Evolutionary conservation across 53 echinoderm and acorn worm species (phyloP), one percentile per base, ranked within the genome.

Genomic region (Temnopleurus reevesii): DNA sequence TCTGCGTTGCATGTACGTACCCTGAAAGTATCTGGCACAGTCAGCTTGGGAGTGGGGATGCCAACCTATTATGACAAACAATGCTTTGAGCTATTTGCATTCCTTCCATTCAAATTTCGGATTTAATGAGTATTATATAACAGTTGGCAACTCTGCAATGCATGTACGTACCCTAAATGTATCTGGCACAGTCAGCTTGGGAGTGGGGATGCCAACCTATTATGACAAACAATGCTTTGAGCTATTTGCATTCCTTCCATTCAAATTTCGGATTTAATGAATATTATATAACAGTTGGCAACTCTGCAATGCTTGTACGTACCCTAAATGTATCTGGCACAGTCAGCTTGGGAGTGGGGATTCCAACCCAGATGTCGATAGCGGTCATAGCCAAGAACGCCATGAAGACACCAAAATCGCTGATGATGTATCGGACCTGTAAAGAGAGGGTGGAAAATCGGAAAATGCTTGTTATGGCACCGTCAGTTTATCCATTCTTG

Each of bases 351-450:
- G 97, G 97, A 18, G 97, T 96, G 10, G 93, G 93, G 45, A 96
- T 92, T 26, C 92, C 97, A 5, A 96, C 66, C n/a, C 91, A 80
- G 83, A 92, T 89, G 81, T 96, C 97, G 28, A 96, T 81, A 19
- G 86, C 54, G n/a, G 97, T 95, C 97, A 96, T 96, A 29, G 83
- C 55, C 59, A 96, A 91, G 89, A 96, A 96, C 6, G 97, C 95
- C 49, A 93, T 90, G 82, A 96, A 96, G 6, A 96, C 97, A 35
- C 97, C 95, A 33, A 96, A 96, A 41, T 96, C 93, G 90, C 95
- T 95, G 77, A 96, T 93, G 53, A 95, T 77, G 84, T 92, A 96
- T 1, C 97, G 97, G 35, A 93, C 86, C 97, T 96, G 91, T 80
- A 8, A 34, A 8, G 36, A 83, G 5, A 49, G 26, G 53, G 17